Conservation (phyloP, 2,113 vertebrate species). For the Axis porcinus region DNA sequence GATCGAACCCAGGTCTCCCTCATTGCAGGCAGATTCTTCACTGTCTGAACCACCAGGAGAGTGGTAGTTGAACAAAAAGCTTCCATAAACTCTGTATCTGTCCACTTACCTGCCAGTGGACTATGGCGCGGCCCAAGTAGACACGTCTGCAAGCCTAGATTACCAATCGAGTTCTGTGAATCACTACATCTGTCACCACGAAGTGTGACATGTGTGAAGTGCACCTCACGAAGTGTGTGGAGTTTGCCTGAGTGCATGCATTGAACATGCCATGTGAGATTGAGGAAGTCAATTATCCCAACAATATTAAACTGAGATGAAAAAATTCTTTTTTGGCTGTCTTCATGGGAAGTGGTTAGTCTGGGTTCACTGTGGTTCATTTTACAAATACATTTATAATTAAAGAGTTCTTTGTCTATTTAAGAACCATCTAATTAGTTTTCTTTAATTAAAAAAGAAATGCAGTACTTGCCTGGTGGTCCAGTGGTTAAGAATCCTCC, state of each 20-base stretch:
- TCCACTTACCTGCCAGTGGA: background rate
- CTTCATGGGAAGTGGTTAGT: background rate
- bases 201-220: rapidly evolving
- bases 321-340: background rate
- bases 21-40: background rate
- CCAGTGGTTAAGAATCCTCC: background rate
- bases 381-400: background rate
- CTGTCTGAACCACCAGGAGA: background rate
- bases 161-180: rapidly evolving
- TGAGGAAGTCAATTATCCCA: background rate
- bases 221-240: background rate
- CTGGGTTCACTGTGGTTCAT: background rate
- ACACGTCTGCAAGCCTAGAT: background rate
- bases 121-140: background rate
- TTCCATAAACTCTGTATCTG: background rate
- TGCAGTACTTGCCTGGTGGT: background rate
- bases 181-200: rapidly evolving
- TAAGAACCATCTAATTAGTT: background rate
- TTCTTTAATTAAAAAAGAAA: background rate
- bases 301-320: background rate
- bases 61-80: background rate
- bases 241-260: rapidly evolving
- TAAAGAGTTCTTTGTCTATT: constrained; percentile 18
- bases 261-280: background rate
- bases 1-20: background rate